Base-by-base conservation (phyloP, 2,888 invertebrate genomes). In the Doris montereyensis region DNA sequence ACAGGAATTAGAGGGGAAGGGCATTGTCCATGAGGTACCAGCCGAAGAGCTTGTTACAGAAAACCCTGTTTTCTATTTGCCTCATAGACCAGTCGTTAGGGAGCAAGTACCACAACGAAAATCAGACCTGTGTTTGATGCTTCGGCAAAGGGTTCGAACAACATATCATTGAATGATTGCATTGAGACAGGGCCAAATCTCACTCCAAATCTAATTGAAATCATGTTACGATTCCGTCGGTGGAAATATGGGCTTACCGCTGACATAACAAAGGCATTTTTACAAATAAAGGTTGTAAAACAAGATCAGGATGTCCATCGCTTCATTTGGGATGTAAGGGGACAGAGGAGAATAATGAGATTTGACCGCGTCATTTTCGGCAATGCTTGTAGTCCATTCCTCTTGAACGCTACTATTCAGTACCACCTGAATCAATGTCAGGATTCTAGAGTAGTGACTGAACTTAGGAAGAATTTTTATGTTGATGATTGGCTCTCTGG, bases 51-150 rank as follows among this genome's bases (percentile, higher is more conserved):
- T 35, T 4, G 10, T 4, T 8, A 60, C 8, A 28, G 58, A 58
- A 17, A 13, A 57, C 8, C 35, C 79, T 21, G 62, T 68, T 8
- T 77, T 62, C 26, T 76, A 80, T 60, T n/a, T 76, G 17, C 80
- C 80, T 21, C 80, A 79, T 30, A 28, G 65, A 28, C 80, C 80
- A 28, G 80, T 76, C 3, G 32, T 80, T n/a, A 57, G 62, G 30
- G 76, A 52, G 41, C 4, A 10, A 77, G 76, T 65, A 1, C 52
- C 1, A 79, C 70, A 26, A 87, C 84, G 0, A 88, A 87, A 71
- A 57, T 87, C 17, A 52, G 86, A 2, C 75, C 83, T 52, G 86
- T 86, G 8, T 87, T 79, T 70, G 86, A 86, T 77, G 87, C 80
- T 2, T 81, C 82, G 1, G 78, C 78, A 1, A 26, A 26, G 21